Base-by-base conservation (phyloP, 1,140 invertebrate genomes). In the Nephila pilipes region DNA sequence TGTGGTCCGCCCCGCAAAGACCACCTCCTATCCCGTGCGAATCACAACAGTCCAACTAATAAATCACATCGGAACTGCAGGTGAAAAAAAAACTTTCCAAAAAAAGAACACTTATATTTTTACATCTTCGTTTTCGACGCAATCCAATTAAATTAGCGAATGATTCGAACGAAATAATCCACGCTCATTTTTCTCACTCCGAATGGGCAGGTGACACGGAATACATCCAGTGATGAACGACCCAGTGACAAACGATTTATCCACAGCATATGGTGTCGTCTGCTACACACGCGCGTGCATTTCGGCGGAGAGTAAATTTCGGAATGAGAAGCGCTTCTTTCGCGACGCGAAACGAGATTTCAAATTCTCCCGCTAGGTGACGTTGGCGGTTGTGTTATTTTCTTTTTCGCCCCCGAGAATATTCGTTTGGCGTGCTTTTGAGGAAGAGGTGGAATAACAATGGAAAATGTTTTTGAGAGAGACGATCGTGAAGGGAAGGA, bases 311-410 rank as follows among this genome's bases (percentile, higher is more conserved):
- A 32, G 25, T 32, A 2, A 36, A 18, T 58, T 55, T 57, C 54
- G 55, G 58, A 85, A 85, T 32, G 54, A 54, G 25, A 12, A 20
- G 83, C 54, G 20, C 46, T 36, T 5, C 18, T 32, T 29, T 18
- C 18, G 25, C 29, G 29, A 20, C 16, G 22, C 38, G 83, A 6
- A 65, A 36, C 16, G 38, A 58, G 83, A 85, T 85, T 85, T 85
- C 55, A 60, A 85, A 85, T 85, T 85, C 83, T 29, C 83, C 83
- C 83, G 83, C 83, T 85, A 85, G 83, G 83, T 57, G 83, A 85
- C 83, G 83, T 85, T 85, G 55, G 54, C 29, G 54, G 14, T 54
- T 85, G 46, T 25, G 22, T 58, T 83, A n/a, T 8, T 83, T 46
- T 32, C 1, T 29, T 38, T 29, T 20, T 12, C 18, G 54, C 14